Base-by-base conservation (phyloP, 2,888 invertebrate genomes). In the Epistrophe eligans region DNA sequence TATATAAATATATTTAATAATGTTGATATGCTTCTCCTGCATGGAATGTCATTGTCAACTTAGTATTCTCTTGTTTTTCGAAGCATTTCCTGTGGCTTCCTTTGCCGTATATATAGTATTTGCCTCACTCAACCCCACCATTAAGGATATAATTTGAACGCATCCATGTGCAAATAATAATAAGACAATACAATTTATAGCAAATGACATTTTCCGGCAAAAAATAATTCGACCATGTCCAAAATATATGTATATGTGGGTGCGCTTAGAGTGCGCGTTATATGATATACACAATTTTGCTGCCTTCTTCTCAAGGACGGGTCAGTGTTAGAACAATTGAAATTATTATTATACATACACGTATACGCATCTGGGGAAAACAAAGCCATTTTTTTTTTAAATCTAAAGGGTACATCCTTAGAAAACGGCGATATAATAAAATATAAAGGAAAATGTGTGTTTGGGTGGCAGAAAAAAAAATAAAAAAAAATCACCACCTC, bases 101-200 rank as follows among this genome's bases (percentile, higher is more conserved):
- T 66, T 72, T 52, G 52, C 67, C 11, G n/a, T 32, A 19, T 38
- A 24, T 24, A 24, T 24, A 24, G 3, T 24, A 24, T 24, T 40
- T 50, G 35, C 67, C 50, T 38, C 50, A 40, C 50, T 50, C 50
- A 40, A 40, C 19, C 35, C 19, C 67, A 9, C 60, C 72, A 82
- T 79, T 82, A 82, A 43, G 64, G 74, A 66, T 72, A 79, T 79
- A 87, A 87, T 83, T 79, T 79, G 79, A 50, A 48, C 79, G 87
- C 83, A 87, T 83, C 83, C 83, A 83, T 79, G 87, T 83, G 83
- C 76, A 87, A 87, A 87, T 87, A 83, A 79, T 87, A 82, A 87
- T 87, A 83, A 83, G 87, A 83, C 82, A 79, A 79, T 79, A 87
- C 87, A 87, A 87, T 87, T 87, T 82, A 87, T 82, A 87, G 74